Percentiles rank a stretch among this genome's conserved stretches.
phyloP scores from a whole-genome alignment of 2,888 invertebrate genomes.

The Neoascia interrupta region DNA sequence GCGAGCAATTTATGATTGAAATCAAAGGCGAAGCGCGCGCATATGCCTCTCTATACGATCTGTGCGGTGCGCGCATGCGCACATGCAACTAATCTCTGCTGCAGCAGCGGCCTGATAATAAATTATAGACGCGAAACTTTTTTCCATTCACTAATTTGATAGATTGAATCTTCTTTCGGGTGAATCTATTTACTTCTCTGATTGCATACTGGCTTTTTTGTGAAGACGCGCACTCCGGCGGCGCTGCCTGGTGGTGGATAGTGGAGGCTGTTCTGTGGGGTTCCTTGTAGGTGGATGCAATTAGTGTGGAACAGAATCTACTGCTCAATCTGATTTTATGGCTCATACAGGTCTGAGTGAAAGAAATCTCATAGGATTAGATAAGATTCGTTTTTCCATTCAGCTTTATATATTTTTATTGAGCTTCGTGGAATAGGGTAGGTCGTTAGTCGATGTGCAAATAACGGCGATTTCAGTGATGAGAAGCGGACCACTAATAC shows the following conservation, averaged over 20 bases:
- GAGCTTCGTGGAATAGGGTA: too few species aligned
- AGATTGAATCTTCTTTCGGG: constrained; percentile 70
- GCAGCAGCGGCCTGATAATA: constrained; percentile 63
- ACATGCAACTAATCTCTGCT: constrained; percentile 61
- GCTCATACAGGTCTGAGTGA: too few species aligned
- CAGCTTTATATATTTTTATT: too few species aligned
- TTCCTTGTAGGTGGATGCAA: constrained; percentile 61
- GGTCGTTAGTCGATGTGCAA: too few species aligned
- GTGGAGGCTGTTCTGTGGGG: background rate
- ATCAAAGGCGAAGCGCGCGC: constrained; percentile 67
- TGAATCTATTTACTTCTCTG: constrained; percentile 67
- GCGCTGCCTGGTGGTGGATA: background rate
- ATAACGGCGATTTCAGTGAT: too few species aligned
- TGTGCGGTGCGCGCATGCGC: constrained; percentile 37
- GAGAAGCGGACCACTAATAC: too few species aligned
- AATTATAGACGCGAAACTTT: constrained; percentile 61
- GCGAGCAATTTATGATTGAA: constrained; percentile 67
- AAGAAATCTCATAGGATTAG: too few species aligned
- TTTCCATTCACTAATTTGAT: constrained; percentile 63
- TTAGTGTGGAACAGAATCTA: too few species aligned
- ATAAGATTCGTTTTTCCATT: too few species aligned
- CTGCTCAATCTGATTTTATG: too few species aligned
- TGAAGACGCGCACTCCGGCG: constrained; percentile 2
- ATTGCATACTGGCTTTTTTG: constrained; percentile 52
- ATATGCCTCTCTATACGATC: constrained; percentile 26